phyloP scores from a whole-genome alignment of 1,140 invertebrate genomes.

The Paraescarpia echinospica region DNA sequence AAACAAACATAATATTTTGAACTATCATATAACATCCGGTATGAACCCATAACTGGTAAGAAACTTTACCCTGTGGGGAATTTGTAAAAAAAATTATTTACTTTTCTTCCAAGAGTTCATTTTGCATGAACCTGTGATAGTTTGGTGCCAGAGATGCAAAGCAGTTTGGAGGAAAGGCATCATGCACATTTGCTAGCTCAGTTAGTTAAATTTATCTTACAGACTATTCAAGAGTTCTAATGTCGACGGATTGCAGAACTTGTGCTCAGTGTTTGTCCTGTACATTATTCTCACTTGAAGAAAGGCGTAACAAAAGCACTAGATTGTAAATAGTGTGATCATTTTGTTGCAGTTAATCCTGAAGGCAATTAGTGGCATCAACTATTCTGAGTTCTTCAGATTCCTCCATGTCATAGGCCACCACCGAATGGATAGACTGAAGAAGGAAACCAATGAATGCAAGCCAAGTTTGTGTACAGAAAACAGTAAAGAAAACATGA shows the following conservation, averaged over 20 bases:
- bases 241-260: background rate
- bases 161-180: too few species aligned
- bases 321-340: background rate
- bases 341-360: conserved; percentile 62
- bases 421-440: conserved; percentile 38
- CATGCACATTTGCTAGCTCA: too few species aligned
- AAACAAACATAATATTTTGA: too few species aligned
- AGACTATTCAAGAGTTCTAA: background rate
- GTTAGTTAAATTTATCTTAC: background rate
- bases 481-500: background rate
- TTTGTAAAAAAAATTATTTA: too few species aligned
- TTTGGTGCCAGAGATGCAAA: too few species aligned
- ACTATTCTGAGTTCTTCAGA: conserved; percentile 72
- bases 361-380: conserved; percentile 79
- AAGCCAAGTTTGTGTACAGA: background rate
- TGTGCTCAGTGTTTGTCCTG: background rate
- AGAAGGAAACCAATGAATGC: background rate
- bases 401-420: conserved; percentile 69
- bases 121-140: too few species aligned
- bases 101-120: too few species aligned
- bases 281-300: background rate
- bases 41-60: too few species aligned
- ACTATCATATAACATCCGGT: too few species aligned
- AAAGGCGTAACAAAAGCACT: background rate
- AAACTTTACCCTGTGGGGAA: too few species aligned